Base-by-base conservation (phyloP, 2,797 vertebrate species). In the Esox masquinongy region DNA sequence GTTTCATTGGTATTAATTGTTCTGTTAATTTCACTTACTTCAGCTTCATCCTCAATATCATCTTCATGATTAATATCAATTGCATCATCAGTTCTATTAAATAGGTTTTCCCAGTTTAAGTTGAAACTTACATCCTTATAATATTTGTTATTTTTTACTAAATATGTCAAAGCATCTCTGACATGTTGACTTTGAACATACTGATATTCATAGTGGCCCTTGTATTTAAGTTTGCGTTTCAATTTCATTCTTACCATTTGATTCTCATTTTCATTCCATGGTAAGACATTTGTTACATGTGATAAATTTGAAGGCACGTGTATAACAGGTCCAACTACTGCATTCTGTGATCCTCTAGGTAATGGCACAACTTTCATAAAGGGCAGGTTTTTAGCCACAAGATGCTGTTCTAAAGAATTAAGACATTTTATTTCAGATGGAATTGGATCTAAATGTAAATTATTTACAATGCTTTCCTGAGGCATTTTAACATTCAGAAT, bases 141-240 rank as follows among this genome's bases (percentile, higher is more conserved):
- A 14, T n/a, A 68, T 24, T 68, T 64, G 31, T 82, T 82, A 70
- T 24, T 4, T 24, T 66, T 5, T 53, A 31, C 39, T 7, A 82
- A 36, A 9, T 77, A 78, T 16, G 5, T 4, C 16, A 81, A 61
- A 6, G 74, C 76, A 16, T 51, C 24, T 51, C 22, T 68, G 15
- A 77, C 61, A n/a, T 72, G 66, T 5, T 76, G 24, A 31, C 56
- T 39, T 0, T 77, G 26, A 22, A 82, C 80, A 79, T 77, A 77
- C 59, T 72, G 17, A 47, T 74, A 82, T 36, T 82, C 51, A 70
- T 79, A 76, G 24, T 81, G 79, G 0, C 79, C 75, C 56, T 77
- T 80, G 51, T 74, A 76, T 5, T 64, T 78, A 1, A 81, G n/a
- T n/a, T 81, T 78, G 5, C 64, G 6, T 26, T 80, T 80, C 17